Evolutionary conservation across 1,140 invertebrate species (phyloP).

Genomic region (Ceratoteleas bidentatus): DNA sequence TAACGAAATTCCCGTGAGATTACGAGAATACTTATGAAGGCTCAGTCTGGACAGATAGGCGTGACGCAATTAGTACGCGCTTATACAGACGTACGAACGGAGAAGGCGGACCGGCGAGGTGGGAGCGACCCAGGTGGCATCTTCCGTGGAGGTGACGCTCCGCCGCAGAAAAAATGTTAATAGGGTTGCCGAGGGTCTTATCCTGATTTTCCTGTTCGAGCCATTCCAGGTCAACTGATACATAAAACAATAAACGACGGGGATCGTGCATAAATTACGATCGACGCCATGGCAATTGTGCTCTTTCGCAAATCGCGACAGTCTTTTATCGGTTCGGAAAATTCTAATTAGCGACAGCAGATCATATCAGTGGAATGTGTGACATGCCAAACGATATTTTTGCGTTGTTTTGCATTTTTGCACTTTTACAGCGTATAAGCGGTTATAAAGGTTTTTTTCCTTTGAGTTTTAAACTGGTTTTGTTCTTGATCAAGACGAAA

Average conservation of each 20-base stretch:
- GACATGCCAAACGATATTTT: background rate
- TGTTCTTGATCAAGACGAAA: too few species aligned
- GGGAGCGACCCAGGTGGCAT: conserved; percentile 60
- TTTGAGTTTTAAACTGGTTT: too few species aligned
- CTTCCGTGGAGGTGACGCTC: conserved; percentile 51
- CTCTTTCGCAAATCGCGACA: background rate
- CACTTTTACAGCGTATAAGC: too few species aligned
- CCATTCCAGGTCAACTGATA: conserved; percentile 27
- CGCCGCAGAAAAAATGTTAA: conserved; percentile 34
- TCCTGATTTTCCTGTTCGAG: conserved; percentile 27
- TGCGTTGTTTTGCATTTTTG: too few species aligned
- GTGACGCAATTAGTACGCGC: conserved; percentile 66
- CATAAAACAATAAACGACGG: conserved; percentile 30
- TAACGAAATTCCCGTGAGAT: conserved; percentile 63
- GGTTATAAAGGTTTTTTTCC: too few species aligned
- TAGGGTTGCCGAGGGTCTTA: conserved; percentile 39
- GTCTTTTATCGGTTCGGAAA: conserved; percentile 1
- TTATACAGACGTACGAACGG: conserved; percentile 41
- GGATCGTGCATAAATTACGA: conserved; percentile 16
- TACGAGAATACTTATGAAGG: conserved; percentile 57
- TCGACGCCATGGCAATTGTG: conserved; percentile 18
- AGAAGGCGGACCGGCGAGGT: conserved; percentile 32
- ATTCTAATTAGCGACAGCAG: conserved; percentile 8
- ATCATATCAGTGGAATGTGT: background rate
- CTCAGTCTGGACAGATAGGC: conserved; percentile 60